Evolutionary conservation across 2,888 invertebrate genomes (phyloP), one percentile per base, ranked within the genome.

Genomic region (Drosophila basisetae): DNA sequence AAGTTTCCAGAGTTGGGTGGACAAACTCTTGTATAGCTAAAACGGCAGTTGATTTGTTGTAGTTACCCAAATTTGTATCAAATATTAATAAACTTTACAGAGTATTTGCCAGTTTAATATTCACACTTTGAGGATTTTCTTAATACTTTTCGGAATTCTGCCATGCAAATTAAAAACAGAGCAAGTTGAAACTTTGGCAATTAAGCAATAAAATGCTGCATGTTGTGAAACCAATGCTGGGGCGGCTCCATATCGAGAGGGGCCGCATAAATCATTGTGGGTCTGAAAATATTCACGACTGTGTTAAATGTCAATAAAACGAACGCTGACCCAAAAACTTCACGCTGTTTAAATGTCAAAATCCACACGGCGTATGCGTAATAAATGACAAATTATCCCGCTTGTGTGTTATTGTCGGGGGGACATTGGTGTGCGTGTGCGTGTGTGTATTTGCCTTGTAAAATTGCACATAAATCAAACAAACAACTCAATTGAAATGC

Each of bases 401-500:
- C 37, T 64, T 47, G 49, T 31, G 31, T 54, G 11, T 49, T 28
- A 28, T 54, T 63, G 30, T 41, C 9, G 31, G 58, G 55, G 5
- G 43, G 43, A 31, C 47, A 35, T 35, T 35, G 35, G 47, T 33
- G 37, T 25, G 53, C 31, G 41, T 35, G 50, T 22, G 13, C 33
- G 41, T 53, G 41, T 41, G 30, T 54, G 66, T 83, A 75, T 77
- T 77, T 80, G 80, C 74, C 81, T 74, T 84, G 83, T 85, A 78
- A 83, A 84, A 83, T 85, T 88, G 86, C 89, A 82, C 80, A 85
- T 85, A 85, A 85, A 85, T 85, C 85, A 85, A 86, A 82, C 78
- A 86, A 87, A 73, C 80, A 85, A 89, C 74, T 86, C 85, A 89
- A 85, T 85, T 85, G 86, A 85, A 85, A 85, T 86, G 76, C 70